These are phyloP conservation scores for Octopus sinensis DNA, from an alignment of 1,140 invertebrate genomes.

Conservation along the genomic window DNA sequence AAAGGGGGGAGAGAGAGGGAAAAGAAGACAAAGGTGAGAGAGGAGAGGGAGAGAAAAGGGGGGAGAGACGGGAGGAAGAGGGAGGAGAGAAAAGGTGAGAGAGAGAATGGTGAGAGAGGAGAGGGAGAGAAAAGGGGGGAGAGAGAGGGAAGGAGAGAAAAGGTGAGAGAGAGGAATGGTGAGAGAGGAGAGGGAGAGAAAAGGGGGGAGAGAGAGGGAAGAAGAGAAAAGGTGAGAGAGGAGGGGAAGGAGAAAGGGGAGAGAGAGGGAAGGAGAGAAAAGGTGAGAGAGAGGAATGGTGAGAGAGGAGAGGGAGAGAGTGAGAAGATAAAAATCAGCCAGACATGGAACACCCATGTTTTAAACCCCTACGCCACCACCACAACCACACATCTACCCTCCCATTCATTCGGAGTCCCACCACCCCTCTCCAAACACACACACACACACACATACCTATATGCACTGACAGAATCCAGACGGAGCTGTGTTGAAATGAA, in stretches of 20 bases:
- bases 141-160: background rate
- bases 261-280: conserved; percentile 13
- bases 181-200: background rate
- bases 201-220: background rate
- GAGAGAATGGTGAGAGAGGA: background rate
- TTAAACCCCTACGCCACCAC: background rate
- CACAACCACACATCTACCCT: background rate
- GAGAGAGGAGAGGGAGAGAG: background rate
- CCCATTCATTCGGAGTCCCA: background rate
- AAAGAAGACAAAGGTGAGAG: conserved; percentile 6
- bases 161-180: background rate
- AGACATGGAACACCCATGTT: conserved; percentile 2
- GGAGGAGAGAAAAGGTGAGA: background rate
- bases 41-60: background rate
- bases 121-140: background rate
- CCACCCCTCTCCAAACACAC: background rate
- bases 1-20: conserved; percentile 10
- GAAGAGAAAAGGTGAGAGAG: background rate
- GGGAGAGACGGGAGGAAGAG: background rate
- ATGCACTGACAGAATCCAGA: background rate
- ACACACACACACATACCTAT: background rate
- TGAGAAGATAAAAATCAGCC: background rate
- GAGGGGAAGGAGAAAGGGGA: background rate
- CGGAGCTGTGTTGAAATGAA: too few species aligned
- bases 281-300: background rate